Evolutionary conservation across 1,140 invertebrate genomes (phyloP).

Genomic region (Drosophila seguyi): DNA sequence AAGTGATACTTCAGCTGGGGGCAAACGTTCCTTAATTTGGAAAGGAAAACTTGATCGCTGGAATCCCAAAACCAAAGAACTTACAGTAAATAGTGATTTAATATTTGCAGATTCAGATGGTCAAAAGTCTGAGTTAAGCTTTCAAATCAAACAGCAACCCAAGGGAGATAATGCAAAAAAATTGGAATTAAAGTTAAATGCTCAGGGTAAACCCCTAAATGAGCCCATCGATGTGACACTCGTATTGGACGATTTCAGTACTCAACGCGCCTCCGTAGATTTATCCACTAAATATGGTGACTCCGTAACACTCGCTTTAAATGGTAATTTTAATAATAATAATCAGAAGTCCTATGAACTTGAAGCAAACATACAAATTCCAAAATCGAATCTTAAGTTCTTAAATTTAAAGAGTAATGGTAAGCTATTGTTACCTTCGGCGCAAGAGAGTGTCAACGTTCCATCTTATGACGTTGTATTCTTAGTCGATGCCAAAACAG

Average conservation of each 20-base stretch:
- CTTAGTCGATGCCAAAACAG: conserved; percentile 43
- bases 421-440: conserved; percentile 53
- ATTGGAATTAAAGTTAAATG: conserved; percentile 45
- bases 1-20: conserved; percentile 66
- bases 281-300: conserved; percentile 64
- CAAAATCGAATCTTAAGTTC: conserved; percentile 86
- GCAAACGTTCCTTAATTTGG: conserved; percentile 78
- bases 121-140: conserved; percentile 69
- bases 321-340: conserved; percentile 85
- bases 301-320: conserved; percentile 47
- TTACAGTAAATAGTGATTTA: conserved; percentile 79
- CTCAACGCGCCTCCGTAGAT: conserved; percentile 50
- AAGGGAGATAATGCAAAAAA: conserved; percentile 68
- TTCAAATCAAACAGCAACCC: conserved; percentile 60
- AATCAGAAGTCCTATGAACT: conserved; percentile 71
- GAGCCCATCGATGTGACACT: conserved; percentile 74
- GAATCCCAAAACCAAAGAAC: conserved; percentile 85
- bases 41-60: conserved; percentile 85
- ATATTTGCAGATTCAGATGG: conserved; percentile 77
- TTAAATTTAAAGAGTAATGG: conserved; percentile 62
- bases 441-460: neutral
- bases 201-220: conserved; percentile 84
- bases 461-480: conserved; percentile 40
- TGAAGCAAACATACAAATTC: conserved; percentile 85
- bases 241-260: conserved; percentile 65